Base-by-base conservation (phyloP, 2,888 invertebrate species). In the Drepanosiphum platanoidis region DNA sequence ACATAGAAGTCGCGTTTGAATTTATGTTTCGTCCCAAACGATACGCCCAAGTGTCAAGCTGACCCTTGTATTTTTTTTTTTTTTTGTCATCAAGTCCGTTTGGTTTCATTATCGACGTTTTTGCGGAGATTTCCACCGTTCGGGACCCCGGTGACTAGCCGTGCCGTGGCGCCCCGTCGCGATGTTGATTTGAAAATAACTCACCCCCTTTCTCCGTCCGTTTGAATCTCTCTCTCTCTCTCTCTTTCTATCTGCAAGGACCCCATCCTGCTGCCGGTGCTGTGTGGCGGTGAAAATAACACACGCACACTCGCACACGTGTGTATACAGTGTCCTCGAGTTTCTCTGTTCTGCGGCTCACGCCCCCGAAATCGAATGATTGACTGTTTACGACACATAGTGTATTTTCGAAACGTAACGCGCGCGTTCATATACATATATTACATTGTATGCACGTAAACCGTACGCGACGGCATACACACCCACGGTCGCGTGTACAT, bases 151-250 rank as follows among this genome's bases (percentile, higher is more conserved):
- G 15, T 68, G 66, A 84, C 77, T 66, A 83, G 83, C 83, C 84
- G 58, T 82, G 36, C 77, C 84, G 22, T 32, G 77, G 84, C 77
- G 36, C 61, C 84, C 84, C 84, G 84, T 58, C 27, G 84, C 39
- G 84, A 68, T 77, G 84, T 77, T 84, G 84, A 84, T 84, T 84
- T 84, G 84, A 84, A 84, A 84, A 84, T 84, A 84, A 84, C 84
- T 84, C 77, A 75, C 77, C 39, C 27, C 66, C 58, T 58, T 34
- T 34, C 66, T 46, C 34, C 66, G 8, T 72, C 83, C 15, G 30
- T 39, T 81, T 71, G 18, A 70, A 75, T 39, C 30, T 39, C 61
- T 39, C 36, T 30, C 70, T 8, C 58, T 32, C 79, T n/a, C 30
- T 70, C 80, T 27, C 52, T 64, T 39, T 66, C 42, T 66, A 11